These are phyloP conservation scores for Probosciger aterrimus DNA, from an alignment of 2,113 vertebrate genomes.

Conservation along the genomic window DNA sequence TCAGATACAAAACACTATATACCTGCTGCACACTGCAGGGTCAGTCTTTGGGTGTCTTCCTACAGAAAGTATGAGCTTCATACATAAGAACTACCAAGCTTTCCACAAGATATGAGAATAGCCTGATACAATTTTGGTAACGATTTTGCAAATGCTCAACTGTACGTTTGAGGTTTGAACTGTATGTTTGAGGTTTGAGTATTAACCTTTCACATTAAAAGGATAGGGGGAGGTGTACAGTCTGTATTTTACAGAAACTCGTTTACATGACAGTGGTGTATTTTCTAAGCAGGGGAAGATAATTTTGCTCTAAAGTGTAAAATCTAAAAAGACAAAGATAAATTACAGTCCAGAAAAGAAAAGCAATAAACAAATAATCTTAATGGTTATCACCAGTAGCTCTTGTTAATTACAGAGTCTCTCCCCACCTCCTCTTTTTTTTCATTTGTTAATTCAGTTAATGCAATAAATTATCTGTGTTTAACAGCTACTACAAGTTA, in stretches of 20 bases:
- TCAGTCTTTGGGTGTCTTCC: not conserved
- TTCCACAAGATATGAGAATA: not conserved
- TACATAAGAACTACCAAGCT: not conserved
- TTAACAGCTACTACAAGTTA: not conserved
- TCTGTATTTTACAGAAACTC: not conserved
- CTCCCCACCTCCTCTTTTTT: not conserved
- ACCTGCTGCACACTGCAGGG: not conserved
- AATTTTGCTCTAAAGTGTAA: not conserved
- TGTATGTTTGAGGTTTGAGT: not conserved
- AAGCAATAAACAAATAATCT: not conserved
- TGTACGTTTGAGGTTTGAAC: not conserved
- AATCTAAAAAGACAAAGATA: not conserved
- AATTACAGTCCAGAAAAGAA: not conserved
- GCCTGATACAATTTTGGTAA: not conserved
- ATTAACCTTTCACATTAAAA: not conserved
- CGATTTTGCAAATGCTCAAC: not conserved
- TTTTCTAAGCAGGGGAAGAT: not conserved
- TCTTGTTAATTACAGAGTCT: not conserved
- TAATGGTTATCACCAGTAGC: not conserved
- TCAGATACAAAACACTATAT: not conserved
- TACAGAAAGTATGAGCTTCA: not conserved
- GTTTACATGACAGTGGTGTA: not conserved
- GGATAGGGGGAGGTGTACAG: accelerated
- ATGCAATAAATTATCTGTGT: not conserved
- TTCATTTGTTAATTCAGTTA: not conserved